Base-by-base conservation (phyloP, 2,888 invertebrate genomes). In the Agrochola macilenta region DNA sequence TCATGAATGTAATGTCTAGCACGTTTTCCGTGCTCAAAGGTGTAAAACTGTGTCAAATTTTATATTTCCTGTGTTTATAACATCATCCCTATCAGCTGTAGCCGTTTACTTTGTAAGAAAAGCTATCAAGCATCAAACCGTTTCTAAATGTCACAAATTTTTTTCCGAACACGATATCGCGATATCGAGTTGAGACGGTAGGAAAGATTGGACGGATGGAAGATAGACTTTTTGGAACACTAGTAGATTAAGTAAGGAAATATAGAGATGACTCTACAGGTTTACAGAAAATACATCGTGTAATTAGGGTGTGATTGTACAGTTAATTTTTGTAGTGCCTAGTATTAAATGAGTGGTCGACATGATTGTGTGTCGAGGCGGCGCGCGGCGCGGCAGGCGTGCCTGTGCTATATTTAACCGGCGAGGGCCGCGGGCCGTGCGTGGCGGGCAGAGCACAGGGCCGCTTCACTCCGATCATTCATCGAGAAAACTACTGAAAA, bases 321-420 rank as follows among this genome's bases (percentile, higher is more conserved):
- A 73, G 76, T 80, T 84, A 80, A 86, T 89, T 90, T 88, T 87
- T 87, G 84, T 85, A 87, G 82, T 86, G 84, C 81, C 87, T 89
- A 87, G 90, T 90, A 90, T 89, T 89, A 92, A 90, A 92, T 90
- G 91, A 94, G 94, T 93, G 92, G 93, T 94, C 92, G 94, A 93
- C 93, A 91, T 92, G 93, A 95, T 94, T 95, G 95, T 95, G 93
- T 93, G 93, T 91, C 91, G 94, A 91, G 91, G 91, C 89, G 90
- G 90, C 90, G 92, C 91, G 91, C 89, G 89, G 89, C 91, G 92
- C 91, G 93, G 94, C 94, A 92, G 93, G 95, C 95, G 94, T 94
- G 95, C 94, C 93, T 91, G 93, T 89, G 94, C 96, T 96, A 96
- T 94, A 96, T 96, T 93, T 96, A 96, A 92, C 91, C 92, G 83